These are phyloP conservation scores for Lota lota DNA, from an alignment of 2,113 vertebrate genomes.

Conservation along the genomic window DNA sequence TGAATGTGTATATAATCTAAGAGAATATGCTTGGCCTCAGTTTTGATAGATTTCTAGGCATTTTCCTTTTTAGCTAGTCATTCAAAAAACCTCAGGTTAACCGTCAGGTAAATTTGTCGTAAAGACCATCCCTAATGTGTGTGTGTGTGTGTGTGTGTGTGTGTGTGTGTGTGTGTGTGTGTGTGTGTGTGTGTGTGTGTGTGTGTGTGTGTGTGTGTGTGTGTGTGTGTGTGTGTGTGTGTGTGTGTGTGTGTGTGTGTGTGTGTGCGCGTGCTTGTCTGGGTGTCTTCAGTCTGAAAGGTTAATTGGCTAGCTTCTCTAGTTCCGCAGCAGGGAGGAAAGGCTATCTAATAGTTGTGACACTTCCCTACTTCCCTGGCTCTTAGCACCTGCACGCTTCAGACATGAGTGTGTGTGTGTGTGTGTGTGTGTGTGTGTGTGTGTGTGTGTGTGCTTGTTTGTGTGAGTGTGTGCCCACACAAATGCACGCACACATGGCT, in stretches of 20 bases:
- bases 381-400: conserved; percentile 26
- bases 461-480: background rate
- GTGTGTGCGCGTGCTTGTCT: conserved; percentile 14
- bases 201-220: background rate
- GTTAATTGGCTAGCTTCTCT: conserved; percentile 66
- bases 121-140: too few relatives aligned
- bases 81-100: too few relatives aligned
- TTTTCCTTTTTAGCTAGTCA: too few relatives aligned
- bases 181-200: background rate
- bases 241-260: conserved; percentile 2
- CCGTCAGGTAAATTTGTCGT: too few relatives aligned
- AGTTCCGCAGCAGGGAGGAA: conserved; percentile 56
- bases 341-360: conserved; percentile 59
- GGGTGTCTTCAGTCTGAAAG: conserved; percentile 43
- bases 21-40: too few relatives aligned
- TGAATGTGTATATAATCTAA: too few relatives aligned
- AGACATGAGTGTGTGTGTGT: conserved; percentile 13
- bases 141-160: background rate
- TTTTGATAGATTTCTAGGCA: too few relatives aligned
- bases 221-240: conserved; percentile 4
- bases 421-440: conserved; percentile 27
- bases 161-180: background rate
- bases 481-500: background rate
- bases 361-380: conserved; percentile 49
- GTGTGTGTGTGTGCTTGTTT: conserved; percentile 10